Percentiles rank a stretch among this genome's conserved stretches.
Evolutionary conservation across 2,888 invertebrate species (phyloP).

Genomic region (Eristalis pertinax): DNA sequence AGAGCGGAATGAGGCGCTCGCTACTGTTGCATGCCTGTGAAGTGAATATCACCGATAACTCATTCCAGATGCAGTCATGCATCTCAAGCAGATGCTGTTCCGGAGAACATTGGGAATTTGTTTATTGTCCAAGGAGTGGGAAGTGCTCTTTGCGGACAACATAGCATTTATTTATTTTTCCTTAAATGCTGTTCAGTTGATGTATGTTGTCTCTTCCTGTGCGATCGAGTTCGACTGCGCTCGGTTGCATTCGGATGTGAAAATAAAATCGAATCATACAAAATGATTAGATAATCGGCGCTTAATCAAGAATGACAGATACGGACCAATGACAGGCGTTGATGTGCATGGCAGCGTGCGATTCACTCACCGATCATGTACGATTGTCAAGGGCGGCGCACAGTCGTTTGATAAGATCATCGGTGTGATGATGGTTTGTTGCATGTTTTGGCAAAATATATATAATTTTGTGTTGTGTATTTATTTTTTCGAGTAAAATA

Average conservation of each 20-base stretch:
- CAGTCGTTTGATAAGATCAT: slow-evolving; percentile 53
- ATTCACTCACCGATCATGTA: slow-evolving; percentile 47
- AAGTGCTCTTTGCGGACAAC: background rate
- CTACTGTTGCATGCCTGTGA: background rate
- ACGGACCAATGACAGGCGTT: slow-evolving; percentile 36
- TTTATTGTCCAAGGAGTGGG: slow-evolving; percentile 30
- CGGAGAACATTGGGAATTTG: slow-evolving; percentile 32
- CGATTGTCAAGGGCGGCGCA: slow-evolving; percentile 41
- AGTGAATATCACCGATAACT: background rate
- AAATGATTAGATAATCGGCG: slow-evolving; percentile 45
- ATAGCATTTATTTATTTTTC: slow-evolving; percentile 37
- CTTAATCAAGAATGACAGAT: slow-evolving; percentile 32
- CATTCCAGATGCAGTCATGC: slow-evolving; percentile 34
- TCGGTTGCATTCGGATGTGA: background rate
- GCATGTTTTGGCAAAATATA: background rate
- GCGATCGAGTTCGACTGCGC: background rate
- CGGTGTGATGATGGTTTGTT: slow-evolving; percentile 6
- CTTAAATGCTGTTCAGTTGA: slow-evolving; percentile 37
- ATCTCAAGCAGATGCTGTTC: slow-evolving; percentile 28
- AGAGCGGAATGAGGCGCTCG: background rate
- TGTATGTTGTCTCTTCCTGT: background rate
- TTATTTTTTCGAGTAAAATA: background rate
- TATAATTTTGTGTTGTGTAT: background rate
- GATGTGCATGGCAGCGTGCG: slow-evolving; percentile 54
- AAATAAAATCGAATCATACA: slow-evolving; percentile 16